Base-by-base conservation (phyloP, 2,888 invertebrate species). In the Encarsia formosa region DNA sequence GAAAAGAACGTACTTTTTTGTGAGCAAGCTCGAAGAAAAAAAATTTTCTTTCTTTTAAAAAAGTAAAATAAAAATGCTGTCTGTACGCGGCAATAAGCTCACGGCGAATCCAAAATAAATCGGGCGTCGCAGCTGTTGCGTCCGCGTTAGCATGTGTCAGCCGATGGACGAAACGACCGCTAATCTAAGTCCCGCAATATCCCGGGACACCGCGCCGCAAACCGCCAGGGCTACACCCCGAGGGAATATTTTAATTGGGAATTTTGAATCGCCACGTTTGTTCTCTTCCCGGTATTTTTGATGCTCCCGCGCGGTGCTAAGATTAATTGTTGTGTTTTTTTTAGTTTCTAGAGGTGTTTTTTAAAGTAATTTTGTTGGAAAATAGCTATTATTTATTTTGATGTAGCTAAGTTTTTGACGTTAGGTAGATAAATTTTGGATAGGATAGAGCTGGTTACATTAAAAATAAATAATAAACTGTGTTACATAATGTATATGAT, bases 21-120 rank as follows among this genome's bases (percentile, higher is more conserved):
- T n/a, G n/a, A n/a, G n/a, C n/a, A n/a, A n/a, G n/a, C n/a, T n/a
- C n/a, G n/a, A n/a, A n/a, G n/a, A n/a, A n/a, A n/a, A n/a, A n/a
- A n/a, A n/a, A n/a, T n/a, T n/a, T n/a, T n/a, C n/a, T n/a, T n/a
- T n/a, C n/a, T n/a, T n/a, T n/a, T n/a, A n/a, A n/a, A n/a, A n/a
- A n/a, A n/a, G n/a, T n/a, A n/a, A n/a, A n/a, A n/a, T n/a, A n/a
- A n/a, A n/a, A n/a, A n/a, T n/a, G n/a, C n/a, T n/a, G n/a, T n/a
- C n/a, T n/a, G n/a, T n/a, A n/a, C 56, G 45, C 52, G 42, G 57
- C 47, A 50, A 49, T 49, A 18, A 44, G 54, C 58, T 55, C 44
- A 60, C 63, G n/a, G 9, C 62, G 65, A 66, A 68, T 71, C 66
- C 63, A 69, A 71, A 72, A 72, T 71, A 71, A 72, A 72, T 72